phyloP scores from a whole-genome alignment of 2,888 invertebrate species.

The Xiphydria camelus region DNA sequence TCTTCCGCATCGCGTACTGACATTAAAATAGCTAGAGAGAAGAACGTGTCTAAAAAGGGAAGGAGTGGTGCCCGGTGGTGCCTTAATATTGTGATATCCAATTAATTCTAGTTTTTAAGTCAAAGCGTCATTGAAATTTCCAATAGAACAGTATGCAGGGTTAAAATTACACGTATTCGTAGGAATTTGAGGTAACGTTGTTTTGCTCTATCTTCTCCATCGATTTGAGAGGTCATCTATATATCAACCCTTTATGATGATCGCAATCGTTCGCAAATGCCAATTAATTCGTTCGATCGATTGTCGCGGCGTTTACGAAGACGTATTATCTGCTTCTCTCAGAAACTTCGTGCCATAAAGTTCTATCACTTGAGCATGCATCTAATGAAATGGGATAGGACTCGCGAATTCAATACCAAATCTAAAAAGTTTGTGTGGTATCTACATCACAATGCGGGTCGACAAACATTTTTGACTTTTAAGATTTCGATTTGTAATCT shows the following conservation, averaged over 20 bases:
- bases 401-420: too few relatives aligned
- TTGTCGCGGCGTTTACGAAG: background rate
- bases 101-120: conserved; percentile 40
- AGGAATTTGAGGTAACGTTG: background rate
- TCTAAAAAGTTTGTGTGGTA: too few relatives aligned
- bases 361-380: too few relatives aligned
- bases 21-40: conserved; percentile 10
- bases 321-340: background rate
- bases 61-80: conserved; percentile 19
- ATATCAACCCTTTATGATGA: too few relatives aligned
- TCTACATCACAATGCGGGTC: too few relatives aligned
- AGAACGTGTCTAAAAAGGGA: conserved; percentile 15
- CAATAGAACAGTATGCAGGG: conserved; percentile 17
- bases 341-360: background rate
- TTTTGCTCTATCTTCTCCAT: background rate
- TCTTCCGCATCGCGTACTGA: conserved; percentile 20
- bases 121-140: conserved; percentile 13
- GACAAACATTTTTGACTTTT: too few relatives aligned
- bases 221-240: too few relatives aligned
- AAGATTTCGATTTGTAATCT: too few relatives aligned
- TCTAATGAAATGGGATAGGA: too few relatives aligned
- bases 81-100: conserved; percentile 51
- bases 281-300: too few relatives aligned
- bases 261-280: too few relatives aligned
- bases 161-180: conserved; percentile 4